Conservation (phyloP, 2,797 vertebrate species). For the Oryzias dopingdopingensis region DNA sequence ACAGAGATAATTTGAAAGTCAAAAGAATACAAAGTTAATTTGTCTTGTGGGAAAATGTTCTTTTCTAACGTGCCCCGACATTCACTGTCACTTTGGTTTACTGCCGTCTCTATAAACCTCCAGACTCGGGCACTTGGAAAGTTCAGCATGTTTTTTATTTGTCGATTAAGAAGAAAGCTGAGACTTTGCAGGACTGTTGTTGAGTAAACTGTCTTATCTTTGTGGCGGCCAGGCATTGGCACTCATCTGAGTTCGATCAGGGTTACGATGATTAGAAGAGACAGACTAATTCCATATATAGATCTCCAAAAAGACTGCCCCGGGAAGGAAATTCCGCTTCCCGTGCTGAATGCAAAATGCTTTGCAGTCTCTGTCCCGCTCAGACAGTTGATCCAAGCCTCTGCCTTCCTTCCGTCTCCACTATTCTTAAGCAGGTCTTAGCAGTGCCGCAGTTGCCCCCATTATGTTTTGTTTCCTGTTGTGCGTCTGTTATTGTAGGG, state of each 20-base stretch:
- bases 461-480: conserved; percentile 69
- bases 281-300: conserved; percentile 56
- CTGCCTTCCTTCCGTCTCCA: conserved; percentile 56
- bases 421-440: conserved; percentile 21
- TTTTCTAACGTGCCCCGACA: background rate
- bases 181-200: conserved; percentile 20
- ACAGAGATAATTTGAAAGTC: conserved; percentile 13
- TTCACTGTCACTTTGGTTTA: conserved; percentile 39
- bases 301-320: conserved; percentile 38
- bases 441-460: conserved; percentile 30
- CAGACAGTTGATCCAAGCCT: conserved; percentile 33
- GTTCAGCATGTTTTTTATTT: conserved; percentile 45
- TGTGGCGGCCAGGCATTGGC: conserved; percentile 22
- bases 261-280: conserved; percentile 24
- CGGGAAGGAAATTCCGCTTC: conserved; percentile 70
- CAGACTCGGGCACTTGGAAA: conserved; percentile 32
- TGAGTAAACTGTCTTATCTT: conserved; percentile 30
- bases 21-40: conserved; percentile 19
- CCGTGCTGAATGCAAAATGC: conserved; percentile 55
- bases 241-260: conserved; percentile 17
- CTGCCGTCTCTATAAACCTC: conserved; percentile 37
- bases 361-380: conserved; percentile 56
- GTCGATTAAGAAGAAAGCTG: conserved; percentile 25
- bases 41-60: conserved; percentile 10
- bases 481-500: conserved; percentile 36